Conservation (phyloP, 2,888 invertebrate genomes). For the Drosophila sordidapex region DNA sequence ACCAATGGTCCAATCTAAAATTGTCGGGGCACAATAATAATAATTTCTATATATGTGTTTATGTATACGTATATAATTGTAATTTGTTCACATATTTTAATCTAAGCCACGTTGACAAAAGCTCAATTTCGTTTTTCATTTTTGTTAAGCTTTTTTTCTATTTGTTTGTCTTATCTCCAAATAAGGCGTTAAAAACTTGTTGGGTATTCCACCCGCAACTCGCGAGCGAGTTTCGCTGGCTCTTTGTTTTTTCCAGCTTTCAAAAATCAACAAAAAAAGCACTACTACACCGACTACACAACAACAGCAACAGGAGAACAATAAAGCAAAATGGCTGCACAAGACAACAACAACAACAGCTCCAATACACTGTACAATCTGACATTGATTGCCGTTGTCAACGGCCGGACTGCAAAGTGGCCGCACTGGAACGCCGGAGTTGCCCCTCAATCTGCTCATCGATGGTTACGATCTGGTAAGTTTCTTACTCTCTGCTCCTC, state of each 20-base stretch:
- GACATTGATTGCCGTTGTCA: constrained; percentile 79
- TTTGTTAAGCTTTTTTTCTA: background rate
- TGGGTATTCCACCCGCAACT: constrained; percentile 2
- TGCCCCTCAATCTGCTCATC: constrained; percentile 80
- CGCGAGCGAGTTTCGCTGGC: constrained; percentile 3
- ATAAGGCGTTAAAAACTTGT: background rate
- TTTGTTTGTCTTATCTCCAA: background rate
- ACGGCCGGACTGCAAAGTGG: constrained; percentile 80
- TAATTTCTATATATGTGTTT: background rate
- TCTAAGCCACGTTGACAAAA: background rate
- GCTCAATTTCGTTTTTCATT: background rate
- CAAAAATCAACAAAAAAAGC: constrained; percentile 6
- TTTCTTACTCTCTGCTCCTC: constrained; percentile 16
- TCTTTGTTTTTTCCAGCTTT: constrained; percentile 8
- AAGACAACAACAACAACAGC: constrained; percentile 68
- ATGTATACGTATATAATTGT: too few species aligned
- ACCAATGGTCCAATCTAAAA: background rate
- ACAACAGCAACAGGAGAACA: background rate
- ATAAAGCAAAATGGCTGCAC: constrained; percentile 60
- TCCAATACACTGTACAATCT: constrained; percentile 78
- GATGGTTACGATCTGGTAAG: constrained; percentile 84
- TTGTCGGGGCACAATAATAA: background rate
- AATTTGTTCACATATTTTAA: too few species aligned
- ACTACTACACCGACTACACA: constrained; percentile 2
- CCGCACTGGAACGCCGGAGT: constrained; percentile 77